Percentiles rank a stretch among this genome's conserved stretches.
Conservation (phyloP, 2,797 vertebrate genomes). For the Sebastes taczanowskii region DNA sequence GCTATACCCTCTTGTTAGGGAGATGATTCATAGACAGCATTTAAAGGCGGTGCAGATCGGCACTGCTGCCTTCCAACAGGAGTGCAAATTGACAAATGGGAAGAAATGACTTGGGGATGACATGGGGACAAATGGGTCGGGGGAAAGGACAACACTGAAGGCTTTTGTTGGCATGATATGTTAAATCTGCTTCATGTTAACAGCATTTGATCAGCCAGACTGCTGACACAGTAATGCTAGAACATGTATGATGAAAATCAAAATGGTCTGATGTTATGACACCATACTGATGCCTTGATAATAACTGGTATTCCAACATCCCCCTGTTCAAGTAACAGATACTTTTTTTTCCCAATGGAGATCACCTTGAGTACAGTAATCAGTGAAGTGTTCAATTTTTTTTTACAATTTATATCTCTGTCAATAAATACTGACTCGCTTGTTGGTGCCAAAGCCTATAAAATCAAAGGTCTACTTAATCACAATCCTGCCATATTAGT, state of each 20-base stretch:
- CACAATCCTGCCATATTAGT: slow-evolving; percentile 67
- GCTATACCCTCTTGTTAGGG: slow-evolving; percentile 18
- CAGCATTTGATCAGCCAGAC: not conserved
- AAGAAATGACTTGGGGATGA: not conserved
- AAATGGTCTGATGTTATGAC: not conserved
- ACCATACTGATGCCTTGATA: not conserved
- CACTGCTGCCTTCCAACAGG: not conserved
- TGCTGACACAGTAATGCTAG: not conserved
- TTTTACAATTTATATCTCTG: slow-evolving; percentile 51
- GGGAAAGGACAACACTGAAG: not conserved
- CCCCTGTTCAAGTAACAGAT: not conserved
- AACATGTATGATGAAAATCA: not conserved
- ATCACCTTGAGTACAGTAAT: slow-evolving; percentile 53
- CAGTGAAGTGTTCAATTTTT: slow-evolving; percentile 39
- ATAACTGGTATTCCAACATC: not conserved
- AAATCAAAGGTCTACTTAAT: slow-evolving; percentile 68
- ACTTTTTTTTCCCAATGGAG: not conserved
- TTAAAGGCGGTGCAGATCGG: slow-evolving; percentile 7
- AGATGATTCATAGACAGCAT: slow-evolving; percentile 35
- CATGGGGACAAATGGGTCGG: not conserved
- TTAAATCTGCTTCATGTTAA: not conserved
- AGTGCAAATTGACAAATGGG: slow-evolving; percentile 11
- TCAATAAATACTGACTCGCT: slow-evolving; percentile 52
- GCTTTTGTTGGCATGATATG: not conserved
- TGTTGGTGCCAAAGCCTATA: slow-evolving; percentile 52